Percentiles rank a stretch among this genome's conserved stretches.
Evolutionary conservation across 2,113 vertebrate genomes (phyloP).

Genomic region (Phocoena phocoena): DNA sequence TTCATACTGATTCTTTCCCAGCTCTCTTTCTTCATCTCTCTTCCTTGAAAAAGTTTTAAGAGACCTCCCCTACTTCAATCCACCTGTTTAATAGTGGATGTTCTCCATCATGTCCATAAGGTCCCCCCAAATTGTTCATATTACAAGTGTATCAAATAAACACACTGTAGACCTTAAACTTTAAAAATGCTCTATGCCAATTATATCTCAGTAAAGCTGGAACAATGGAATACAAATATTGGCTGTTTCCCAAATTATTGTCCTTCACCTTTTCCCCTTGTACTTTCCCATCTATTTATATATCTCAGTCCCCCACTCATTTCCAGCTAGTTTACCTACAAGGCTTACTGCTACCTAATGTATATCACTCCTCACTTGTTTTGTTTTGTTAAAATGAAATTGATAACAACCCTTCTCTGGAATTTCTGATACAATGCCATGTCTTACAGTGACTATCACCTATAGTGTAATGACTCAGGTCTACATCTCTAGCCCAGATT

Average conservation of each 20-base stretch:
- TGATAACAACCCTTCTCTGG: background rate
- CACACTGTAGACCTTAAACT: background rate
- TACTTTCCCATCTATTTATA: background rate
- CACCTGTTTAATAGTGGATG: background rate
- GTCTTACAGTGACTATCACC: background rate
- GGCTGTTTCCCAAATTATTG: background rate
- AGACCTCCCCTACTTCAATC: background rate
- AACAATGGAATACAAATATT: background rate
- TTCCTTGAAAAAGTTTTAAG: background rate
- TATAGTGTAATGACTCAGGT: background rate
- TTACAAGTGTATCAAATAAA: background rate
- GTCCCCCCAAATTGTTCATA: background rate
- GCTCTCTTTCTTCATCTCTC: background rate
- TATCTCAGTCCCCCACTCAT: background rate
- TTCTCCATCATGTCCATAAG: background rate
- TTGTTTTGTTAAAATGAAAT: background rate
- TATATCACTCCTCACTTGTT: background rate
- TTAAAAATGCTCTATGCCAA: background rate
- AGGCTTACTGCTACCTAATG: background rate
- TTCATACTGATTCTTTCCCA: background rate
- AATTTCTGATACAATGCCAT: background rate
- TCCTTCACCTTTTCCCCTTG: background rate
- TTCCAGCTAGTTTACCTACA: background rate
- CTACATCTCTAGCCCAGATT: background rate
- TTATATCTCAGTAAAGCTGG: background rate